phyloP scores from a whole-genome alignment of 2,797 vertebrate genomes.

The Coluber constrictor region DNA sequence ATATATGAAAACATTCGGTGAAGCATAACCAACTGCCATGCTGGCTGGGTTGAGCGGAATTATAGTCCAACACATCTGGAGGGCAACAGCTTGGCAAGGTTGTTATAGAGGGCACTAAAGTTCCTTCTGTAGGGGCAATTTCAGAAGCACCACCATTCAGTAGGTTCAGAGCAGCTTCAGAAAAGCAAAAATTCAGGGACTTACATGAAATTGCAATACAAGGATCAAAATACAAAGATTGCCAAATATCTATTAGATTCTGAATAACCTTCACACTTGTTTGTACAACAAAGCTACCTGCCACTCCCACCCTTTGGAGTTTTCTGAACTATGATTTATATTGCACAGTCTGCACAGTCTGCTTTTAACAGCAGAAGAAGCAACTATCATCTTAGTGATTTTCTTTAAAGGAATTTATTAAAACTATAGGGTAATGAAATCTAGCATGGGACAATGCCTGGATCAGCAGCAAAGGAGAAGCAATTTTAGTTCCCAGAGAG shows the following conservation, averaged over 20 bases:
- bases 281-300: conserved; percentile 7
- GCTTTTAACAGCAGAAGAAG: conserved; percentile 7
- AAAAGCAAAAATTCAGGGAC: neutral
- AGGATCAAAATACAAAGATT: conserved; percentile 13
- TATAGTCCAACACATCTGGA: neutral
- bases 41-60: neutral
- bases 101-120: neutral
- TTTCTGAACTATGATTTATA: neutral
- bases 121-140: neutral
- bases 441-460: neutral
- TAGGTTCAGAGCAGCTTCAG: neutral
- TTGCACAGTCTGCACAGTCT: neutral
- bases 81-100: neutral
- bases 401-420: conserved; percentile 23
- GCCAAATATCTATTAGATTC: neutral
- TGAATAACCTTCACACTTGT: conserved; percentile 10
- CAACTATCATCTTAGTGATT: conserved; percentile 1
- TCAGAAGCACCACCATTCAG: neutral
- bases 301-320: neutral
- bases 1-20: conserved; percentile 19
- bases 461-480: neutral
- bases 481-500: neutral
- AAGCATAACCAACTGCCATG: neutral
- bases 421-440: conserved; percentile 6
- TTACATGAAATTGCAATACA: neutral